These are phyloP conservation scores for Achatina immaculata DNA, from an alignment of 1,140 invertebrate species.

Conservation along the genomic window DNA sequence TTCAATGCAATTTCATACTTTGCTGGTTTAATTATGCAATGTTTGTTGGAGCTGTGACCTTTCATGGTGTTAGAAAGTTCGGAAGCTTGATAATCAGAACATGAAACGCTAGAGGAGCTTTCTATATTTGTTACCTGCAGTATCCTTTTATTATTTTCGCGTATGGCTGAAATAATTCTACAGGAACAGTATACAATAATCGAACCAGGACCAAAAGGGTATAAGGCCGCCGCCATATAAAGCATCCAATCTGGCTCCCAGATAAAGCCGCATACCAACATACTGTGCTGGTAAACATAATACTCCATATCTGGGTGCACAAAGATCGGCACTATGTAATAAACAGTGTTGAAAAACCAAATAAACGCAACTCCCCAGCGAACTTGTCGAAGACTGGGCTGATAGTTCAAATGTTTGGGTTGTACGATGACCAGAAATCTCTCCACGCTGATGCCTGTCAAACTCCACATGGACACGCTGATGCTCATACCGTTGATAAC, in stretches of 20 bases:
- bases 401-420: background rate
- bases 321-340: background rate
- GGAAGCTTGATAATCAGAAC: too few relatives aligned
- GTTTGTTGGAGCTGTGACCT: too few relatives aligned
- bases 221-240: background rate
- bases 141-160: too few relatives aligned
- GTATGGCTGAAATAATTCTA: background rate
- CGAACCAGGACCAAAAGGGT: background rate
- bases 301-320: background rate
- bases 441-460: slow-evolving; percentile 24
- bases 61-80: too few relatives aligned
- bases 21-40: too few relatives aligned
- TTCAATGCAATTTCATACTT: too few relatives aligned
- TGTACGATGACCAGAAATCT: background rate
- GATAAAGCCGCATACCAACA: background rate
- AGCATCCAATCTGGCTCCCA: slow-evolving; percentile 8
- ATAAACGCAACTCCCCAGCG: background rate
- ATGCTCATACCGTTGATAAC: slow-evolving; percentile 23
- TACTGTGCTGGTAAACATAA: background rate
- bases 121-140: too few relatives aligned
- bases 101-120: too few relatives aligned
- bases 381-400: background rate
- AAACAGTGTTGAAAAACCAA: background rate
- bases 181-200: background rate
- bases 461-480: slow-evolving; percentile 25